Evolutionary conservation across 1,140 invertebrate species (phyloP).

Genomic region (Zaprionus kolodkinae): DNA sequence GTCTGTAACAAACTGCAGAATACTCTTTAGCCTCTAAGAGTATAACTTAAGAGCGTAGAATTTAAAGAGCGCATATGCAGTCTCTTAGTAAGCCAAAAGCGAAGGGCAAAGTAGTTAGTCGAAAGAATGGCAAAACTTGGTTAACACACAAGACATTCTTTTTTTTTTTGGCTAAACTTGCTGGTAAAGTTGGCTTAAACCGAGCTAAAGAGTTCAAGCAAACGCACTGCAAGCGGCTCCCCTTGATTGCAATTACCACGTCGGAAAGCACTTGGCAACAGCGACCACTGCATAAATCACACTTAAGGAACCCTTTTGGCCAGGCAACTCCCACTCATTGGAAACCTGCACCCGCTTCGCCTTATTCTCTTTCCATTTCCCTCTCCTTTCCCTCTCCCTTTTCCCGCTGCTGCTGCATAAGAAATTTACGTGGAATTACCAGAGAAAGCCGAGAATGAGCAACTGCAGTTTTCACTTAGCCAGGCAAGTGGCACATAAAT

Average conservation of each 20-base stretch:
- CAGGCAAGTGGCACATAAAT: constrained; percentile 75
- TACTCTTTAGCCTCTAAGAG: too few species aligned
- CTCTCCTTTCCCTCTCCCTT: neutral
- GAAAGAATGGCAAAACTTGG: constrained; percentile 9
- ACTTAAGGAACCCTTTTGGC: constrained; percentile 51
- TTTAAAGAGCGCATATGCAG: neutral
- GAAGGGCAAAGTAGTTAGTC: constrained; percentile 8
- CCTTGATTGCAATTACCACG: constrained; percentile 41
- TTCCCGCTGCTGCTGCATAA: constrained; percentile 20
- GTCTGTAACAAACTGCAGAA: too few species aligned
- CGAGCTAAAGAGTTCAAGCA: neutral
- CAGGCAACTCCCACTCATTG: constrained; percentile 20
- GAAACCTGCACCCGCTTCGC: constrained; percentile 26
- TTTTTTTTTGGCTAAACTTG: neutral
- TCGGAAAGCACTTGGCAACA: constrained; percentile 35
- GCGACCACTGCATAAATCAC: constrained; percentile 64
- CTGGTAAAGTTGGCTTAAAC: neutral
- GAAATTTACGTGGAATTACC: constrained; percentile 36
- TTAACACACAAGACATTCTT: neutral
- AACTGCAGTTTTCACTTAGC: constrained; percentile 74
- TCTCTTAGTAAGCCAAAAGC: constrained; percentile 17
- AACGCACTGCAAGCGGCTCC: constrained; percentile 11
- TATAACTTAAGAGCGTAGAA: too few species aligned
- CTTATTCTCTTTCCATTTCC: too few species aligned
- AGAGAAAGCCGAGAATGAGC: constrained; percentile 23